Evolutionary conservation across 1,140 invertebrate species (phyloP).

Genomic region (Aphaenogaster rudis): DNA sequence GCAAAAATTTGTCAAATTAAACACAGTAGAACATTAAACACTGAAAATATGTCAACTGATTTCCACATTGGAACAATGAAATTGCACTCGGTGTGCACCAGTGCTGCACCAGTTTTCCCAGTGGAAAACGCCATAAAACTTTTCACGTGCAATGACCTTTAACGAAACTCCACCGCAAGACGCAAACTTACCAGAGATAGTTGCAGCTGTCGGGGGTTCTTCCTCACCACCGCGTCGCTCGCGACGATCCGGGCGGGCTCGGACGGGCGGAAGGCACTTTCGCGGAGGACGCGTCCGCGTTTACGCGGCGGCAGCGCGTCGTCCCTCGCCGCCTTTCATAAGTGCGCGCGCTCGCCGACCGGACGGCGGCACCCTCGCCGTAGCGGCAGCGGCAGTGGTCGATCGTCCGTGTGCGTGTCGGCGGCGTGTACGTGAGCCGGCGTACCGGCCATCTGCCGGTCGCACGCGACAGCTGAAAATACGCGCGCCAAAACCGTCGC

Average conservation of each 20-base stretch:
- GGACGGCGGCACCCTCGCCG: constrained; percentile 31
- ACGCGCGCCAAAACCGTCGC: constrained; percentile 79
- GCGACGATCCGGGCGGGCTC: background rate
- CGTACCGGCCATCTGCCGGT: constrained; percentile 84
- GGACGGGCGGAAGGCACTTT: constrained; percentile 24
- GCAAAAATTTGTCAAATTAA: too few relatives aligned
- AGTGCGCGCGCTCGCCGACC: constrained; percentile 15
- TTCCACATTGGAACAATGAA: too few relatives aligned
- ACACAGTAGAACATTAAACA: too few relatives aligned
- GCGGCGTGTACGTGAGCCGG: constrained; percentile 4
- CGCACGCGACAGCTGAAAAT: constrained; percentile 67
- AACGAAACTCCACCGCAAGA: background rate
- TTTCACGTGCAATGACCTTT: too few relatives aligned
- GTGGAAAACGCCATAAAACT: too few relatives aligned
- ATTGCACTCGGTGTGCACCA: too few relatives aligned
- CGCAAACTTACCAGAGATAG: background rate
- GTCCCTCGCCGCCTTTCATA: constrained; percentile 23
- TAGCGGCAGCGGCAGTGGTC: background rate
- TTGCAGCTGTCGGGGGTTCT: background rate
- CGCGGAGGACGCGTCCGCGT: background rate
- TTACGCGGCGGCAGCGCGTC: constrained; percentile 1
- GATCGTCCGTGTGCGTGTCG: background rate
- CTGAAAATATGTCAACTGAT: too few relatives aligned
- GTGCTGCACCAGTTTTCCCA: too few relatives aligned
- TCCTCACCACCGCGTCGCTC: background rate